Evolutionary conservation across 2,888 invertebrate species (phyloP).

Genomic region (Oscheius sp.): DNA sequence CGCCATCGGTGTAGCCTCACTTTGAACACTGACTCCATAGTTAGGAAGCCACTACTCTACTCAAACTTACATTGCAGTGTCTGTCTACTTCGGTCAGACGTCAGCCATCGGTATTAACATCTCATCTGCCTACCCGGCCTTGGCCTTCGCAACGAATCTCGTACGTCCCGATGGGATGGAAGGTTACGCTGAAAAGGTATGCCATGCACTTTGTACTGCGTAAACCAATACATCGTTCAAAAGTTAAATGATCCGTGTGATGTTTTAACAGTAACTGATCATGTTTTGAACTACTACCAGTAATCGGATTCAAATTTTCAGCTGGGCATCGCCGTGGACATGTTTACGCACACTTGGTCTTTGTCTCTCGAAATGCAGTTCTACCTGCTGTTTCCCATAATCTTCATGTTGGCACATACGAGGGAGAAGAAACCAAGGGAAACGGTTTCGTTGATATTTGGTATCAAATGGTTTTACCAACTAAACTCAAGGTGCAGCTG

Average conservation of each 20-base stretch:
- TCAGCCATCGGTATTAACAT: slow-evolving; percentile 11
- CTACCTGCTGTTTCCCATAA: slow-evolving; percentile 12
- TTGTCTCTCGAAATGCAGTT: slow-evolving; percentile 30
- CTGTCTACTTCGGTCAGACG: neutral
- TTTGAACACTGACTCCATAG: no score
- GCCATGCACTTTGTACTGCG: neutral
- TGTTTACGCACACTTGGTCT: slow-evolving; percentile 28
- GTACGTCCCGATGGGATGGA: neutral
- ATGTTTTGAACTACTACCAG: neutral
- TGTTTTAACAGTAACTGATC: neutral
- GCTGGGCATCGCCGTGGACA: slow-evolving; percentile 26
- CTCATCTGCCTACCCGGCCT: neutral
- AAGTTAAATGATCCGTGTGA: neutral
- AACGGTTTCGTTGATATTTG: neutral
- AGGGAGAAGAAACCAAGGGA: slow-evolving; percentile 3
- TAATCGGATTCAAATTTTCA: slow-evolving; percentile 5
- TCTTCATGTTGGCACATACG: neutral
- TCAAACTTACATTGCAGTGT: neutral
- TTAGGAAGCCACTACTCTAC: no score
- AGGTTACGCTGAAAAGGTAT: slow-evolving; percentile 21
- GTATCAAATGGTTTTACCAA: neutral
- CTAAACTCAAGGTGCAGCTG: neutral
- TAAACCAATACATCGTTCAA: neutral
- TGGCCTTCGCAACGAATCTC: slow-evolving; percentile 19
- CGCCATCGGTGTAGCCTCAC: no score